Evolutionary conservation across 2,113 vertebrate species (phyloP).

Genomic region (Oxyruncus cristatus): DNA sequence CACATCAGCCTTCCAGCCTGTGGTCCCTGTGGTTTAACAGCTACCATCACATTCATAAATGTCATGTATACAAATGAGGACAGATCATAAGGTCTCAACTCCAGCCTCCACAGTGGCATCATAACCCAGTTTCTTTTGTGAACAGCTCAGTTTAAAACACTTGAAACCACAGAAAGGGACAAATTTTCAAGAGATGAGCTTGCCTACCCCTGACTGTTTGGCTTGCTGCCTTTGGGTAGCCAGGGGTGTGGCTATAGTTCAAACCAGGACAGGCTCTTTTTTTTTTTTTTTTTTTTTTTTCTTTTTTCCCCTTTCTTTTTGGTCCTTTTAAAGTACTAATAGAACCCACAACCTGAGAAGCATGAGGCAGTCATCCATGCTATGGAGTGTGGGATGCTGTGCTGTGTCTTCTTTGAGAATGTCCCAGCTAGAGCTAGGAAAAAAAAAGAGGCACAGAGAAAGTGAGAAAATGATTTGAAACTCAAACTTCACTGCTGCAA

Average conservation of each 20-base stretch:
- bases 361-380: neutral
- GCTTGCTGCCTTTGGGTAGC: neutral
- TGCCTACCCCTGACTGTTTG: neutral
- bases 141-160: neutral
- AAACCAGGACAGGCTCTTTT: neutral
- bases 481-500: neutral
- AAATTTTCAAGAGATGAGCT: neutral
- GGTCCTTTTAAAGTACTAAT: neutral
- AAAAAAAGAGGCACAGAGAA: neutral
- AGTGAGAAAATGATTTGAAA: neutral
- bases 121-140: neutral
- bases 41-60: neutral
- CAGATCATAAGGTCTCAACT: neutral
- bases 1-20: neutral
- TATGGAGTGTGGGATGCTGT: neutral
- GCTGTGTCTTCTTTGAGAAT: neutral
- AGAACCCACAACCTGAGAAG: neutral
- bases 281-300: neutral
- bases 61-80: neutral
- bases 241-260: neutral
- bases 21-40: neutral
- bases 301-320: neutral
- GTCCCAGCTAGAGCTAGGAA: fast-evolving
- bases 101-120: neutral
- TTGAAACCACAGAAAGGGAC: conserved; percentile 6